These are phyloP conservation scores for Manduca sexta DNA, from an alignment of 1,140 invertebrate genomes.

Conservation along the genomic window DNA sequence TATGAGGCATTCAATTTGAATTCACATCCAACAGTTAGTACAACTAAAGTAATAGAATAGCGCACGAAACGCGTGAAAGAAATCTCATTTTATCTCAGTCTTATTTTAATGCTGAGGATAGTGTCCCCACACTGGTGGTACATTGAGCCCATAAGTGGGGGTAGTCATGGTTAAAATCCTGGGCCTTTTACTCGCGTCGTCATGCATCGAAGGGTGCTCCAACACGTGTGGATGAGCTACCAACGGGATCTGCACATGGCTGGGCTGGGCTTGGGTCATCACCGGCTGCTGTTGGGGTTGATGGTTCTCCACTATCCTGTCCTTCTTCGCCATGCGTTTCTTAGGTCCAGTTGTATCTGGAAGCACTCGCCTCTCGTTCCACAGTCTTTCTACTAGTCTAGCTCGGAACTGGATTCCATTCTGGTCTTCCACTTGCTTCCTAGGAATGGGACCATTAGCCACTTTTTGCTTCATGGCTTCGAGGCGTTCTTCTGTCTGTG, in stretches of 20 bases:
- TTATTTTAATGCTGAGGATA: conserved; percentile 43
- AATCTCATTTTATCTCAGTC: background rate
- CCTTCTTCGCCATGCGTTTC: conserved; percentile 47
- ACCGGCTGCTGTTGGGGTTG: conserved; percentile 14
- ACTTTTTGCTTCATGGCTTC: conserved; percentile 62
- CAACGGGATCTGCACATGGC: background rate
- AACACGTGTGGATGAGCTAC: conserved; percentile 1
- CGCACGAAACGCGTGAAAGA: background rate
- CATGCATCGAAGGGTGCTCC: conserved; percentile 20
- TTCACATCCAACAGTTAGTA: too few relatives aligned
- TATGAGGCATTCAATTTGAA: too few relatives aligned
- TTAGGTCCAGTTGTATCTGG: conserved; percentile 33
- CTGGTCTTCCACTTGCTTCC: conserved; percentile 40
- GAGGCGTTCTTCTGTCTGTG: conserved; percentile 46
- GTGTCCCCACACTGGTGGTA: conserved; percentile 46
- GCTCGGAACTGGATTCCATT: conserved; percentile 31
- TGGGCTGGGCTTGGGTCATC: conserved; percentile 11
- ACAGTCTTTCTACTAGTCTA: conserved; percentile 40
- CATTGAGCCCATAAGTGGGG: conserved; percentile 35
- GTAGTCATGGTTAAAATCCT: conserved; percentile 33
- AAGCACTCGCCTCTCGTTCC: conserved; percentile 42
- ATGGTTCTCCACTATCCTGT: conserved; percentile 28
- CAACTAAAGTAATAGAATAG: too few relatives aligned
- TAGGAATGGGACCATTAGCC: conserved; percentile 42
- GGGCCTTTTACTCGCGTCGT: conserved; percentile 37